Base-by-base conservation (phyloP, 2,113 vertebrate genomes). In the Elachura formosa region DNA sequence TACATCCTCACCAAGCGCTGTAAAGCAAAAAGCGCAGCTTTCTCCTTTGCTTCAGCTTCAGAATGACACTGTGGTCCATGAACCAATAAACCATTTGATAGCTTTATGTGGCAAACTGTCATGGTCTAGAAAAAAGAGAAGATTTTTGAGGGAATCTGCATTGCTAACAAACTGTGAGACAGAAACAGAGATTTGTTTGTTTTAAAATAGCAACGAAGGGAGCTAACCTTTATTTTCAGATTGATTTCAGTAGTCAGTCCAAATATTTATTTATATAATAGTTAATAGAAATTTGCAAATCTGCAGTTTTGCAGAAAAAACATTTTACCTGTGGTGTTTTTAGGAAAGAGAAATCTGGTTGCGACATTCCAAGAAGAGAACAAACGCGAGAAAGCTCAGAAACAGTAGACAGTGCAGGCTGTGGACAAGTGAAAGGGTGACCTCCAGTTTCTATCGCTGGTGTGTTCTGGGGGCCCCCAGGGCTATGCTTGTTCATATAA, bases 11-110 rank as follows among this genome's bases (percentile, higher is more conserved):
- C 99, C 98, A 99, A 97, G 71, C 98, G 98, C 52, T 99, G 99
- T 66, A 99, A 98, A 79, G 99, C 98, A 94, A 99, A 99, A 78
- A 99, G 96, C 0, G 99, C 99, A 19, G 99, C 99, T 89, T 99
- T 99, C 94, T 99, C 99, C 97, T 99, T 99, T 48, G 99, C 99
- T 78, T 99, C 99, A 40, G 97, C 98, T 97, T 99, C 99, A 22
- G 99, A 98, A 82, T 98, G 99, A 96, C 99, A 99, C 94, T 99
- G 99, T 1, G 99, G 99, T 10, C 99, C 99, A 2, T 98, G 99
- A 28, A 99, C 98, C 95, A 99, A 96, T 56, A 99, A 93, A 66
- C 99, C 99, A 33, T 98, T 99, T 33, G 99, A 98, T 83, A 99
- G 96, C 85, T 99, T 99, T 74, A 99, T 99, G 90, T 99, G 99